Evolutionary conservation across 2,797 vertebrate genomes (phyloP).

Genomic region (Phrynocephalus forsythii): DNA sequence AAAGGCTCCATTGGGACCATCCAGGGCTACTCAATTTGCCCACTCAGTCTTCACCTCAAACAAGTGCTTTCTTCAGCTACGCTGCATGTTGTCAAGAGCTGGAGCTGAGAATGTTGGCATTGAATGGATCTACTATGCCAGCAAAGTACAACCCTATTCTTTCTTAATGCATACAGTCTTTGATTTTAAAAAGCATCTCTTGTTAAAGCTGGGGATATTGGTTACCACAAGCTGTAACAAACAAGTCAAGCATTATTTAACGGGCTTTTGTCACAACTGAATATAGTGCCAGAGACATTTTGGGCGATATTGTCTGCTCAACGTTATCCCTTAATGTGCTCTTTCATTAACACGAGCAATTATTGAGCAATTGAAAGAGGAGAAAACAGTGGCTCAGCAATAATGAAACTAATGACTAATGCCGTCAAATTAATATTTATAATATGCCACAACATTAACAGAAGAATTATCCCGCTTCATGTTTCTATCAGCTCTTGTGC

Average conservation of each 20-base stretch:
- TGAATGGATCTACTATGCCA: background rate
- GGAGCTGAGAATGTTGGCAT: background rate
- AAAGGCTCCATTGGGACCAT: too few species aligned
- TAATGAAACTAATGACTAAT: constrained; percentile 70
- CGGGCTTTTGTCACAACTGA: constrained; percentile 23
- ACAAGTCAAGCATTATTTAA: background rate
- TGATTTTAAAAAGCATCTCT: background rate
- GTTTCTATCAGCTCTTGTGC: constrained; percentile 73
- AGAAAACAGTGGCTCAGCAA: constrained; percentile 65
- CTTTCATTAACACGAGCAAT: constrained; percentile 65
- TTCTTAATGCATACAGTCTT: background rate
- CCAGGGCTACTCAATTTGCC: too few species aligned
- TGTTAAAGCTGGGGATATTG: background rate
- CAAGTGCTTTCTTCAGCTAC: background rate
- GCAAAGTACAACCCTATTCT: background rate
- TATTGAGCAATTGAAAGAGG: constrained; percentile 64
- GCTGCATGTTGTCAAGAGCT: background rate
- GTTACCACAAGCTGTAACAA: background rate
- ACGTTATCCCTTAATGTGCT: constrained; percentile 19
- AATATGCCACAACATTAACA: constrained; percentile 67
- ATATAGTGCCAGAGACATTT: constrained; percentile 35
- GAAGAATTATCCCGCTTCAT: constrained; percentile 71
- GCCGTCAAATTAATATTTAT: constrained; percentile 73
- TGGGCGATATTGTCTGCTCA: constrained; percentile 18
- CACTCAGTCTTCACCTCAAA: background rate